Percentiles rank a stretch among this genome's conserved stretches.
Conservation (phyloP, 2,888 invertebrate genomes). For the Octonoba sinensis region DNA sequence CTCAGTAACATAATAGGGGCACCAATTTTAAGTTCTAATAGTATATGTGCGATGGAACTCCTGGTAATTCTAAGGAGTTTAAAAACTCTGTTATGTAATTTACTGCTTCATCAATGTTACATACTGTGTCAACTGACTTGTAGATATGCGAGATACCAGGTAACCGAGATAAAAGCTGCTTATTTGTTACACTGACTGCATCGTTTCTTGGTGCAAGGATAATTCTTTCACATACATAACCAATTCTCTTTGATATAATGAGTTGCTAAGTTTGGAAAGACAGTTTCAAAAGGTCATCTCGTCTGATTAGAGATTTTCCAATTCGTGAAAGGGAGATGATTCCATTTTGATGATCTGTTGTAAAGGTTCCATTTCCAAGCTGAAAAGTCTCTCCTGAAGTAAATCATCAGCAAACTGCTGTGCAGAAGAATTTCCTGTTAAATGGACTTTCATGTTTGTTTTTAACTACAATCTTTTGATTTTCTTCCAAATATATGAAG, state of each 20-base stretch:
- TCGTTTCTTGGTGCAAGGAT: slow-evolving; percentile 2
- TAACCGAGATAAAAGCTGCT: too few relatives aligned
- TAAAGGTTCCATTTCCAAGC: too few relatives aligned
- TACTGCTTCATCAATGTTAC: neutral
- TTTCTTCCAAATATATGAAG: neutral
- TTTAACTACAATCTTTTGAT: neutral
- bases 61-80: neutral
- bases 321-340: neutral
- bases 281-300: too few relatives aligned
- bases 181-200: too few relatives aligned
- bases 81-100: slow-evolving; percentile 13
- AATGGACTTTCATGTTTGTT: neutral
- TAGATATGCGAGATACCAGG: neutral
- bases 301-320: too few relatives aligned
- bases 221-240: neutral
- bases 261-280: too few relatives aligned
- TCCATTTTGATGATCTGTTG: neutral
- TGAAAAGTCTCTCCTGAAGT: too few relatives aligned
- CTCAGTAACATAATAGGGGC: neutral
- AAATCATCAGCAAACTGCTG: too few relatives aligned
- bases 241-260: too few relatives aligned
- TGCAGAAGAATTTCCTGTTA: neutral
- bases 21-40: neutral
- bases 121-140: neutral
- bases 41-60: neutral